Base-by-base conservation (phyloP, 2,797 vertebrate species). In the Tolypeutes matacus region DNA sequence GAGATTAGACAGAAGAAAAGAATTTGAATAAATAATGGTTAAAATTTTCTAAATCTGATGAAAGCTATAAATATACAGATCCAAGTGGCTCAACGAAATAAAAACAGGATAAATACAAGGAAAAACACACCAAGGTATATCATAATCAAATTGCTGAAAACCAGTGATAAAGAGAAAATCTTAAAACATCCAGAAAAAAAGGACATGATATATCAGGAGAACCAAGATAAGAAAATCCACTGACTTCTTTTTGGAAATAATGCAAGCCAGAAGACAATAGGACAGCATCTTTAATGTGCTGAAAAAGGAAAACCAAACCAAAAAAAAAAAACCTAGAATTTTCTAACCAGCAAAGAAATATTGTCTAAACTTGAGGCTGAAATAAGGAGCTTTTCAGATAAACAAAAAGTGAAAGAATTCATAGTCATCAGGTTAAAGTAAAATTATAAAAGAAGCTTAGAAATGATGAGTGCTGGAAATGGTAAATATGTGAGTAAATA, bases 201-300 rank as follows among this genome's bases (percentile, higher is more conserved):
- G 25, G n/a, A 42, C n/a, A 75, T 12, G 10, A 7, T 60, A 9
- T 72, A n/a, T 51, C 67, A 86, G 49, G 12, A 89, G 56, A 80
- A 67, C 11, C 90, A 83, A 87, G 29, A 51, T 12, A 65, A 77
- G 49, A 73, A 73, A 3, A 25, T 13, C 31, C 25, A 60, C 25
- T 65, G 73, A 67, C 49, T 58, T 64, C 21, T 75, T 94, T 86
- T 83, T 21, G 70, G 36, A 77, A 83, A 77, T 62, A 83, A 88
- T 75, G n/a, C 46, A 49, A 89, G 17, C 17, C 60, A 86, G 65
- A 73, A 73, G 49, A 75, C 23, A 49, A 67, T 51, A 21, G 18
- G 86, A 86, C 4, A 65, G 10, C 13, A 84, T 42, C 72, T 51
- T 87, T 7, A 64, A 76, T 83, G 53, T 69, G 29, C 18, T 84